Percentiles rank a stretch among this genome's conserved stretches.
These are phyloP conservation scores for Magallana nippona DNA, from an alignment of 2,888 invertebrate genomes.

Conservation along the genomic window DNA sequence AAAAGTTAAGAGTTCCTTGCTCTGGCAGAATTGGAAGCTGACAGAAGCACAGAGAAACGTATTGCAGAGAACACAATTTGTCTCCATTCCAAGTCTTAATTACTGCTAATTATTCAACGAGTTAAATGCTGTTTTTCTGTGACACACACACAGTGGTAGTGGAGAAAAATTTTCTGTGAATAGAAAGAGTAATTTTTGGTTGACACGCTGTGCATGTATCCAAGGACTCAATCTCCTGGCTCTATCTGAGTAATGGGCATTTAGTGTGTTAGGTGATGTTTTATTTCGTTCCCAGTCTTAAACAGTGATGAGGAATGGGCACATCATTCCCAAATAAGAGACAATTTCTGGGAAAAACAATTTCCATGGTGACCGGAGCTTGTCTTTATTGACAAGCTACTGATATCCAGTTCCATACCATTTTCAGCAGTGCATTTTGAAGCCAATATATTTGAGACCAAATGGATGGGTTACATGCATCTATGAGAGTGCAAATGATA, in stretches of 20 bases:
- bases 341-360: background rate
- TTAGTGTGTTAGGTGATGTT: background rate
- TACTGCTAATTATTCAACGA: background rate
- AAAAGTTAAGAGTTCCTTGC: conserved; percentile 12
- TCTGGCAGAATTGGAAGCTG: background rate
- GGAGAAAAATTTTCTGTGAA: background rate
- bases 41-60: background rate
- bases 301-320: background rate
- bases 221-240: background rate
- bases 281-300: background rate
- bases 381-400: background rate
- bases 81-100: background rate
- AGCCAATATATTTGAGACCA: conserved; percentile 6
- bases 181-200: background rate
- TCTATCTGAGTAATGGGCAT: background rate
- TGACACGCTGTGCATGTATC: background rate
- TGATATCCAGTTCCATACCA: background rate
- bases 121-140: background rate
- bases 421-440: background rate
- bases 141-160: background rate
- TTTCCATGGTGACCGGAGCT: conserved; percentile 3
- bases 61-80: background rate
- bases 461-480: background rate
- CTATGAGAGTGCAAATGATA: conserved; percentile 2
- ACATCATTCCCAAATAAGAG: background rate